A percentile compares a stretch with the other conserved stretches of the same genome.
Evolutionary conservation across 2,888 invertebrate species (phyloP).

Genomic region (Odontocolon sp.): DNA sequence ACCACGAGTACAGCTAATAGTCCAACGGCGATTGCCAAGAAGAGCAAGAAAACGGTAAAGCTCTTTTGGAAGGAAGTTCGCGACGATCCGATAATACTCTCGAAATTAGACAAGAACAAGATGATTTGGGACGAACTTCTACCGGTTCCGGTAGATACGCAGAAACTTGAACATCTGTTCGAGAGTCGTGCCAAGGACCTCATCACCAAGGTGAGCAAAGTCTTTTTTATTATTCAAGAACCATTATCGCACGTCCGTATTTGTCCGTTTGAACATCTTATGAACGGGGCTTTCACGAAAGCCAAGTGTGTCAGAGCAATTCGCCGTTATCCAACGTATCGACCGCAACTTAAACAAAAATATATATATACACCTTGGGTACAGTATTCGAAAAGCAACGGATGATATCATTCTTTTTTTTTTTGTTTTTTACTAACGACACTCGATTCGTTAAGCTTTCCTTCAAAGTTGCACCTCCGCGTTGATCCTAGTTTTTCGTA

Average conservation of each 20-base stretch:
- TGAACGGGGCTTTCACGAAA: slow-evolving; percentile 17
- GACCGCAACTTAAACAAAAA: neutral
- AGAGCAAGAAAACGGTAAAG: slow-evolving; percentile 98
- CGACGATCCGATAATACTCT: slow-evolving; percentile 87
- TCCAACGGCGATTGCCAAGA: slow-evolving; percentile 84
- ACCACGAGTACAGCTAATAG: slow-evolving; percentile 65
- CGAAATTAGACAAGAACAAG: slow-evolving; percentile 81
- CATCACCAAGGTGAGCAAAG: slow-evolving; percentile 90
- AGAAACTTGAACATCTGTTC: slow-evolving; percentile 97
- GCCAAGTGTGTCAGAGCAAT: neutral
- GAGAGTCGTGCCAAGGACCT: slow-evolving; percentile 98
- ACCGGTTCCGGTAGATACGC: slow-evolving; percentile 92
- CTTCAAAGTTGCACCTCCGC: slow-evolving; percentile 6
- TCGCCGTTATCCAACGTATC: neutral
- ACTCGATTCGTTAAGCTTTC: slow-evolving; percentile 19
- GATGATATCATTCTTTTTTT: too few relatives aligned
- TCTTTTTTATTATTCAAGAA: neutral
- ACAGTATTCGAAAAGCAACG: slow-evolving; percentile 18
- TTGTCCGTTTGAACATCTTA: slow-evolving; percentile 24
- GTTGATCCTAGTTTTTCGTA: neutral
- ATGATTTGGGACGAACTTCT: slow-evolving; percentile 96
- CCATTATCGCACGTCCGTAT: slow-evolving; percentile 6
- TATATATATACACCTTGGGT: neutral
- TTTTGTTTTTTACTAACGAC: slow-evolving; percentile 19
- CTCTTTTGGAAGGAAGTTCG: slow-evolving; percentile 98